Base-by-base conservation (phyloP, 35 echinoderm and acorn worm genomes). In the Acanthaster planci region DNA sequence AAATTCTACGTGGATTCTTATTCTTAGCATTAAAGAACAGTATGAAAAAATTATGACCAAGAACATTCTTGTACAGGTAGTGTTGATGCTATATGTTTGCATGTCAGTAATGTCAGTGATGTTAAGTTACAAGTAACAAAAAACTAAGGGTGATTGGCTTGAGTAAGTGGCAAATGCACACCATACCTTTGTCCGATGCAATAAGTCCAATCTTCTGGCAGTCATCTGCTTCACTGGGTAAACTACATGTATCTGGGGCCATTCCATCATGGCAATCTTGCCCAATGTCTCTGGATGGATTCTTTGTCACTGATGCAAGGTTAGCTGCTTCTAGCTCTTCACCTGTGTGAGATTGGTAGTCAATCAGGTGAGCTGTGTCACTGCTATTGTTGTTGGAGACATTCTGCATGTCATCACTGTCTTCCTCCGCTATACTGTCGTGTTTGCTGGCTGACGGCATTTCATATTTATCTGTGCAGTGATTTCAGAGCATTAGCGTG, bases 181-280 rank as follows among this genome's bases (percentile, higher is more conserved):
- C 35, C 47, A 67, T 88, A 88, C 86, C 86, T 47, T 77, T 88
- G 38, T 80, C 77, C 19, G 86, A 88, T 9, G 78, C 76, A 82
- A 88, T 77, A 42, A 88, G 78, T 40, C 51, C 81, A 3, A 77
- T 55, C 14, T 44, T 56, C 72, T 80, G 72, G 21, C 32, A 53
- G 21, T 90, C 81, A 35, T 78, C 87, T 56, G 23, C 53, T 21
- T 82, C 40, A 81, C 40, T 51, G 21, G 7, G 26, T 53, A 8
- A 40, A 19, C 23, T 47, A 14, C 51, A 36, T 38, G 38, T 67
- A 39, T 40, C 64, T 89, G 79, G 29, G 83, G 37, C 80, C 77
- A 40, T 42, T 75, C 60, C 79, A 89, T 84, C 37, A 84, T 84
- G 40, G 87, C 15, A 57, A 89, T 34, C 58, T 90, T 4, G 42